phyloP scores from a whole-genome alignment of 2,113 vertebrate genomes.

The Takifugu flavidus region DNA sequence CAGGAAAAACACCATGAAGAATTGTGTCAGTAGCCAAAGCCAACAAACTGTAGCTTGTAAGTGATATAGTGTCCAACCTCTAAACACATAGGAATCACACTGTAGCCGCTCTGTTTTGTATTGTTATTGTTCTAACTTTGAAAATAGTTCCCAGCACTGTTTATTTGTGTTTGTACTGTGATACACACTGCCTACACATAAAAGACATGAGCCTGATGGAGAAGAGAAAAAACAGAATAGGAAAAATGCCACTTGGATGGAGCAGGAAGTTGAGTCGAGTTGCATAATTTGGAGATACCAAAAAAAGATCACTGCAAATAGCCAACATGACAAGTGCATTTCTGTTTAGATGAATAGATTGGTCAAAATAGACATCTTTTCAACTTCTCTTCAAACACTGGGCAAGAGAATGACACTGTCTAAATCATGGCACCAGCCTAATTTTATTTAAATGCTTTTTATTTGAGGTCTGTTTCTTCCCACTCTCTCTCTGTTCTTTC shows the following conservation, averaged over 20 bases:
- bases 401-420: no score
- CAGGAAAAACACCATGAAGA: not conserved
- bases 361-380: no score
- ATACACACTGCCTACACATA: not conserved
- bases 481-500: constrained; percentile 8
- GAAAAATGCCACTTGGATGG: no score
- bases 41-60: no score
- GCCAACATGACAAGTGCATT: no score
- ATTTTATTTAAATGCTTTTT: not conserved
- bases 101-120: no score
- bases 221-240: not conserved
- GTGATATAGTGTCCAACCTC: no score
- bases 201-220: not conserved
- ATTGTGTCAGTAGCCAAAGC: not conserved
- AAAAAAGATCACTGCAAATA: not conserved
- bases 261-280: no score
- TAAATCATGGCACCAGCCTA: no score
- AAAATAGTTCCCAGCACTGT: not conserved
- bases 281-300: not conserved
- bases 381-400: no score
- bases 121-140: not conserved
- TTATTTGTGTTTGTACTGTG: not conserved
- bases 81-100: no score
- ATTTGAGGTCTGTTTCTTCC: constrained; percentile 29
- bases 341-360: no score